These are phyloP conservation scores for Tetraodon nigroviridis DNA, from an alignment of 2,113 vertebrate genomes.

Conservation along the genomic window DNA sequence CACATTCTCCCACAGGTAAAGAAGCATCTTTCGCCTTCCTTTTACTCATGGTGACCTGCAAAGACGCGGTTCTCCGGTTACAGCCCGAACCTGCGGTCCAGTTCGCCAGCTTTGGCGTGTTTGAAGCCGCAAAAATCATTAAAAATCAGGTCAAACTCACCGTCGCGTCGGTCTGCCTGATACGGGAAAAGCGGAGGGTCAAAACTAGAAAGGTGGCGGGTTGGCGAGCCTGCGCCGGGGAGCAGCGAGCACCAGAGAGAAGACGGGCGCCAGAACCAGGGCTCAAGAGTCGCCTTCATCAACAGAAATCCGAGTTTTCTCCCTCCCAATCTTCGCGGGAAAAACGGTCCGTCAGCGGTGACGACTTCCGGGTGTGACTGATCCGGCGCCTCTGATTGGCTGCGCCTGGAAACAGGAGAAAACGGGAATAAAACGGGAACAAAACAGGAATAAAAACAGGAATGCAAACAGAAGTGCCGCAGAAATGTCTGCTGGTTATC, in stretches of 20 bases:
- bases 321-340: slow-evolving; percentile 52
- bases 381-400: slow-evolving; percentile 40
- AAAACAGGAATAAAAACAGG: not conserved
- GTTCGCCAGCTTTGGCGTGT: too few species aligned
- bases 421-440: not conserved
- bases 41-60: slow-evolving; percentile 59
- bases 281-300: not conserved
- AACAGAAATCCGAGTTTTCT: not conserved
- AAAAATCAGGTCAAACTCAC: too few species aligned
- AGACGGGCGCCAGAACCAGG: too few species aligned
- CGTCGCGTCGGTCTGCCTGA: too few species aligned
- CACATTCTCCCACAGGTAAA: slow-evolving; percentile 68
- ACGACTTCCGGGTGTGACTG: slow-evolving; percentile 49
- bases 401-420: not conserved
- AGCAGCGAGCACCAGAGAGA: too few species aligned
- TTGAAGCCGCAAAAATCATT: too few species aligned
- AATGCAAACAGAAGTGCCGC: too few species aligned
- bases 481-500: too few species aligned
- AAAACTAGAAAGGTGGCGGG: too few species aligned
- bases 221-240: too few species aligned
- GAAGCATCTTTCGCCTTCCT: slow-evolving; percentile 74
- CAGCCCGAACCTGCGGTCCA: too few species aligned
- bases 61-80: not conserved
- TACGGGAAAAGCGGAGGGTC: too few species aligned
- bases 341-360: slow-evolving; percentile 1